Percentiles rank a stretch among this genome's conserved stretches.
These are phyloP conservation scores for Nothura maculosa DNA, from an alignment of 2,797 vertebrate genomes.

Conservation along the genomic window DNA sequence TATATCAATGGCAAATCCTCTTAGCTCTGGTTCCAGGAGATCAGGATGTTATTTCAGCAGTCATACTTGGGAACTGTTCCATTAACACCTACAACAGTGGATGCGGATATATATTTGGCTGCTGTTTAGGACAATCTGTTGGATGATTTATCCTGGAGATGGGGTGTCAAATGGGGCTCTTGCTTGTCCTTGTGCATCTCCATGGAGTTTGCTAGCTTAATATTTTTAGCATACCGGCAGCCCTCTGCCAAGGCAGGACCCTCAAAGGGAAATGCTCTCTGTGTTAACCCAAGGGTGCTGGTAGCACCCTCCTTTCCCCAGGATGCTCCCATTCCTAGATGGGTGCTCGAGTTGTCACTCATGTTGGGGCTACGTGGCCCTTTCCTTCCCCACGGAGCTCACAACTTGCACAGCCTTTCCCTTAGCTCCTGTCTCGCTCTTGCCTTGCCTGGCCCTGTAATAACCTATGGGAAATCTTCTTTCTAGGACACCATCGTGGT, in stretches of 20 bases:
- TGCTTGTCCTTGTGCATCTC: conserved; percentile 2
- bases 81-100: conserved; percentile 79
- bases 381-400: not conserved
- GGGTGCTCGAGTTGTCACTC: not conserved
- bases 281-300: not conserved
- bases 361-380: too few species aligned
- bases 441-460: too few species aligned
- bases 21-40: conserved; percentile 76
- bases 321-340: not conserved
- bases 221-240: not conserved
- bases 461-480: not conserved
- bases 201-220: not conserved
- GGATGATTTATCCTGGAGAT: conserved; percentile 50
- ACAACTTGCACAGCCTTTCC: not conserved
- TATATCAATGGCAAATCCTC: conserved; percentile 80
- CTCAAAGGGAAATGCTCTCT: not conserved
- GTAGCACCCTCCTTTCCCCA: not conserved
- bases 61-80: conserved; percentile 76
- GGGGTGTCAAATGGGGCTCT: conserved; percentile 37
- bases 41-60: conserved; percentile 78
- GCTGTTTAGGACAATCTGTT: conserved; percentile 61
- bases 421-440: not conserved
- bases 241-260: not conserved
- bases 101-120: conserved; percentile 76
- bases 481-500: not conserved